Evolutionary conservation across 2,113 vertebrate genomes (phyloP).

Genomic region (Sciurus niger): DNA sequence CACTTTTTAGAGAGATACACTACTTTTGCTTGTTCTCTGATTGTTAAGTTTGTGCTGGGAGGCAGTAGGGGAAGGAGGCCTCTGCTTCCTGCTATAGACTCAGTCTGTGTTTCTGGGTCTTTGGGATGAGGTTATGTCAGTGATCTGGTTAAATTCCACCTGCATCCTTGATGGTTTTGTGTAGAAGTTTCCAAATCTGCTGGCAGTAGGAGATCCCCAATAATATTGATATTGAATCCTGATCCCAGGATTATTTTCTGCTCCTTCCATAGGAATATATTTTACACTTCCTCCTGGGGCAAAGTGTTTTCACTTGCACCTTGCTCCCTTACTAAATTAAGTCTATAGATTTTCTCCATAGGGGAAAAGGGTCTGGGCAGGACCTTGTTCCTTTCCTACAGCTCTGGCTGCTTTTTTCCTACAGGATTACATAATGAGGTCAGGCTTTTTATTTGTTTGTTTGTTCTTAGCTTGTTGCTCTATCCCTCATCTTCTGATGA

Average conservation of each 20-base stretch:
- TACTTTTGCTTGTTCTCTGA: neutral
- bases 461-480: neutral
- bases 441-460: neutral
- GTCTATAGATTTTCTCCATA: neutral
- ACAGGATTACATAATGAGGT: neutral
- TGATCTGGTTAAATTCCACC: neutral
- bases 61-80: fast-evolving
- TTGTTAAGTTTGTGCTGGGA: neutral
- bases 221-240: neutral
- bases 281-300: neutral
- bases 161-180: neutral
- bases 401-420: neutral
- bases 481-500: no score
- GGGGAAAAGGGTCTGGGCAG: neutral
- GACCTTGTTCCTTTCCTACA: neutral
- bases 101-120: neutral
- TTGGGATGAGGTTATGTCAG: neutral
- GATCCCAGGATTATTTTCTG: neutral
- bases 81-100: neutral
- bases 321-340: neutral
- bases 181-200: neutral
- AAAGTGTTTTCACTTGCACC: neutral
- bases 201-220: neutral
- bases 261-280: neutral
- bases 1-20: neutral